A percentile compares a stretch with the other conserved stretches of the same genome.
These are phyloP conservation scores for Euclidia mi DNA, from an alignment of 2,888 invertebrate genomes.

Conservation along the genomic window DNA sequence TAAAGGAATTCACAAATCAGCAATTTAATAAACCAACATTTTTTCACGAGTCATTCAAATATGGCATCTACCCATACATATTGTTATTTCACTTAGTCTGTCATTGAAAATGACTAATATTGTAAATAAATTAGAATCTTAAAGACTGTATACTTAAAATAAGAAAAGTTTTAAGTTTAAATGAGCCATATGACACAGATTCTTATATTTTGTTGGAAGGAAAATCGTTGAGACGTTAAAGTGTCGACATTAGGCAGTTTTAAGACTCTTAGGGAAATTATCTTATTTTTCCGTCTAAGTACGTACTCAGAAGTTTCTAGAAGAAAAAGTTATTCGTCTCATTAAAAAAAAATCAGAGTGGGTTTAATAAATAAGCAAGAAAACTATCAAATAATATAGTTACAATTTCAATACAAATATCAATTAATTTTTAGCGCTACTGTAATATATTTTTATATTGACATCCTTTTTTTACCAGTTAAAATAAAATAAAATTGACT, in stretches of 20 bases:
- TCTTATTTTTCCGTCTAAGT: conserved; percentile 34
- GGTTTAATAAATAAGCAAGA: conserved; percentile 20
- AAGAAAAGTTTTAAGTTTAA: conserved; percentile 51
- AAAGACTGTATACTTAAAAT: conserved; percentile 85
- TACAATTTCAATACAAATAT: conserved; percentile 2
- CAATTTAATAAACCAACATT: conserved; percentile 1
- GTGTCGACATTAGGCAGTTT: conserved; percentile 39
- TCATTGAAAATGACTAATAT: conserved; percentile 80
- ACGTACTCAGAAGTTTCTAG: conserved; percentile 39
- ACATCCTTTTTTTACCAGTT: too few species aligned
- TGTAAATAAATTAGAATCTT: conserved; percentile 86
- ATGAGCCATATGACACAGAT: conserved; percentile 57
- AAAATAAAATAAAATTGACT: too few species aligned
- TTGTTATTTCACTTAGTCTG: conserved; percentile 59
- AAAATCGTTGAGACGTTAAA: conserved; percentile 31
- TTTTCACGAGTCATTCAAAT: conserved; percentile 6
- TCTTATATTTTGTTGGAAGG: conserved; percentile 25
- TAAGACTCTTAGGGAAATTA: conserved; percentile 21
- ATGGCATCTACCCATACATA: conserved; percentile 23
- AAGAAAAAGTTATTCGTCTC: conserved; percentile 36
- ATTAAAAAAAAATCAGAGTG: conserved; percentile 22
- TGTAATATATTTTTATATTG: too few species aligned
- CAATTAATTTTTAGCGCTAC: too few species aligned
- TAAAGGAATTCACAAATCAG: conserved; percentile 9
- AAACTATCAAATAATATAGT: conserved; percentile 2